phyloP scores from a whole-genome alignment of 2,888 invertebrate species.

The Campoplex capitator region DNA sequence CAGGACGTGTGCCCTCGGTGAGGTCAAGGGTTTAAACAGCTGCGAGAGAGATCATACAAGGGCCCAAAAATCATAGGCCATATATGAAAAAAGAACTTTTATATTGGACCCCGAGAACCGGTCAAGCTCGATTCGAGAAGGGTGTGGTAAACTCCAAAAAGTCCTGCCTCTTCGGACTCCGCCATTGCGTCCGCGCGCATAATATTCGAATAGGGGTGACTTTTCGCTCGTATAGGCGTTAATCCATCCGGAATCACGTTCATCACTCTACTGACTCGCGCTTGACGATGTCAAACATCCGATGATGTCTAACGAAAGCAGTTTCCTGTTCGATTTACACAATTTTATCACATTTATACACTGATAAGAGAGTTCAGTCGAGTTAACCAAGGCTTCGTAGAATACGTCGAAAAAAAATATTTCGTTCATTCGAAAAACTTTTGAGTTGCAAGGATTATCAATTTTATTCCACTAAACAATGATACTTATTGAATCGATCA shows the following conservation, averaged over 20 bases:
- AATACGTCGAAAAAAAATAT: too few species aligned
- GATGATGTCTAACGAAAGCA: slow-evolving; percentile 71
- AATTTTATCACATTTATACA: neutral
- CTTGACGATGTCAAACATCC: neutral
- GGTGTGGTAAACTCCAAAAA: slow-evolving; percentile 52
- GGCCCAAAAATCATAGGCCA: slow-evolving; percentile 43
- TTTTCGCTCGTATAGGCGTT: slow-evolving; percentile 69
- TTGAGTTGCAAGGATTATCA: too few species aligned
- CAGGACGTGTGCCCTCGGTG: slow-evolving; percentile 65
- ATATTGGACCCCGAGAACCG: slow-evolving; percentile 69
- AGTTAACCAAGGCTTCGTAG: too few species aligned
- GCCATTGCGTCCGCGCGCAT: slow-evolving; percentile 68
- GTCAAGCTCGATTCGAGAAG: slow-evolving; percentile 66
- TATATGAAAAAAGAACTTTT: slow-evolving; percentile 59
- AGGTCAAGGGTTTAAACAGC: slow-evolving; percentile 81
- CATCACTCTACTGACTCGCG: slow-evolving; percentile 39
- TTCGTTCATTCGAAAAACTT: too few species aligned
- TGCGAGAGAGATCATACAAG: slow-evolving; percentile 68
- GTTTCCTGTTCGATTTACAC: neutral
- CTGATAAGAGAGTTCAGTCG: too few species aligned
- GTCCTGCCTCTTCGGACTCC: slow-evolving; percentile 37
- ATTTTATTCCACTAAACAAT: too few species aligned
- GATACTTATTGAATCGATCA: too few species aligned
- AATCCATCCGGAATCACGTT: slow-evolving; percentile 63
- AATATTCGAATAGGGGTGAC: slow-evolving; percentile 65